Conservation (phyloP, 1,140 invertebrate genomes). For the Hermetia illucens region DNA sequence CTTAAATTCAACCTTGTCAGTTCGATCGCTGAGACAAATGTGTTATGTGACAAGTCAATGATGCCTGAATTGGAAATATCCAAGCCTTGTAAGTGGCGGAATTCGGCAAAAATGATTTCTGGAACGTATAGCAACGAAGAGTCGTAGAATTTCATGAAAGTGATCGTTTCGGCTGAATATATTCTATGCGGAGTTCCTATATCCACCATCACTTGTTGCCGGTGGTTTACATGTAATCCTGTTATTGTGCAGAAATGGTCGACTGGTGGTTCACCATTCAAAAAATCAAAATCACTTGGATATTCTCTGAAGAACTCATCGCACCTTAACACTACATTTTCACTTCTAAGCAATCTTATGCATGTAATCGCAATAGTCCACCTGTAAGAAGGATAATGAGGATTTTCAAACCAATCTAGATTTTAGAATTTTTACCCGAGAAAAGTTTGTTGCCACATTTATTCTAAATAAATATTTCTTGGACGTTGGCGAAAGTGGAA, state of each 20-base stretch:
- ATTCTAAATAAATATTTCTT: no score
- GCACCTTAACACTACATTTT: constrained; percentile 19
- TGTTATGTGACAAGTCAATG: constrained; percentile 20
- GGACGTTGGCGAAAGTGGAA: no score
- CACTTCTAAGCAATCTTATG: no score
- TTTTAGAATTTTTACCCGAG: no score
- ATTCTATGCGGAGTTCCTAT: constrained; percentile 11
- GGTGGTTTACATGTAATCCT: constrained; percentile 22
- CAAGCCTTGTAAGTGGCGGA: constrained; percentile 17
- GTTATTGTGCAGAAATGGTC: constrained; percentile 26
- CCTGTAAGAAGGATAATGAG: no score
- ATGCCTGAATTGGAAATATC: constrained; percentile 24
- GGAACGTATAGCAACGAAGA: constrained; percentile 24
- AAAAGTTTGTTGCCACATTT: no score
- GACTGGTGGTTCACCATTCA: constrained; percentile 16
- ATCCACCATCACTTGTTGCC: constrained; percentile 19
- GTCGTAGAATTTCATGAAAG: constrained; percentile 29
- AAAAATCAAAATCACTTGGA: no score
- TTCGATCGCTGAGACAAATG: constrained; percentile 20
- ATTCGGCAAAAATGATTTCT: constrained; percentile 23
- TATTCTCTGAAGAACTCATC: no score
- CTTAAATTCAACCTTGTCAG: constrained; percentile 20
- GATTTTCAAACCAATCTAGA: no score
- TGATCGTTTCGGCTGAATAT: constrained; percentile 16
- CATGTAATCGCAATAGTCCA: no score